These are phyloP conservation scores for Cartodere bifasciata DNA, from an alignment of 2,888 invertebrate species.

Conservation along the genomic window DNA sequence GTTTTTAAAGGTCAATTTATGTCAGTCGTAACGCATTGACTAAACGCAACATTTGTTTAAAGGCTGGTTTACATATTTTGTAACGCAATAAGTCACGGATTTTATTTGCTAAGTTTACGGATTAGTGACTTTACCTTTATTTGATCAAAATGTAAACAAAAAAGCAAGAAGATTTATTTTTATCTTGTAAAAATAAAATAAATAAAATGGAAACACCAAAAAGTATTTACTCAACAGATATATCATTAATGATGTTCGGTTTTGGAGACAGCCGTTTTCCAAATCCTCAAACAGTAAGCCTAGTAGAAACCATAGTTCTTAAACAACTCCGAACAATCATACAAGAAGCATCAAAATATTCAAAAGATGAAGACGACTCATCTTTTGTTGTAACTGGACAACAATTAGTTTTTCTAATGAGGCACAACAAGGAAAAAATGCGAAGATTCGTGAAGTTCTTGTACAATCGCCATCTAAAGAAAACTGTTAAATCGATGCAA, in stretches of 20 bases:
- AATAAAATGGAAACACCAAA: too few species aligned
- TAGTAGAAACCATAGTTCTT: conserved; percentile 73
- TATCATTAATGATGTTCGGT: conserved; percentile 84
- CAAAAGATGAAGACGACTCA: conserved; percentile 44
- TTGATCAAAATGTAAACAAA: too few species aligned
- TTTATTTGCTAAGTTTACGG: too few species aligned
- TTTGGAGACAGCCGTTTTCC: conserved; percentile 82
- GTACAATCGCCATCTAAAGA: conserved; percentile 41
- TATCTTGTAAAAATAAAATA: too few species aligned
- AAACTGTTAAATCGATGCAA: conserved; percentile 28
- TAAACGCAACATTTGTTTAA: too few species aligned
- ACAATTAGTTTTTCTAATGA: conserved; percentile 70
- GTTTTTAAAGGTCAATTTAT: too few species aligned
- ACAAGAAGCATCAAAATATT: conserved; percentile 59
- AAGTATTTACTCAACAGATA: too few species aligned
- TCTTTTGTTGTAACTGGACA: conserved; percentile 39
- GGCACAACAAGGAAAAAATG: conserved; percentile 67
- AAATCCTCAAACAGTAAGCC: conserved; percentile 63
- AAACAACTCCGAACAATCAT: conserved; percentile 69
- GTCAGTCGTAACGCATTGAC: too few species aligned
- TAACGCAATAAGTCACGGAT: too few species aligned
- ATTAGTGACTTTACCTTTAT: too few species aligned
- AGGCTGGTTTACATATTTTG: too few species aligned
- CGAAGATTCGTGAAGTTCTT: conserved; percentile 65
- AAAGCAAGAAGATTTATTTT: too few species aligned